These are phyloP conservation scores for Oreochromis mossambicus DNA, from an alignment of 2,797 vertebrate genomes.

Conservation along the genomic window DNA sequence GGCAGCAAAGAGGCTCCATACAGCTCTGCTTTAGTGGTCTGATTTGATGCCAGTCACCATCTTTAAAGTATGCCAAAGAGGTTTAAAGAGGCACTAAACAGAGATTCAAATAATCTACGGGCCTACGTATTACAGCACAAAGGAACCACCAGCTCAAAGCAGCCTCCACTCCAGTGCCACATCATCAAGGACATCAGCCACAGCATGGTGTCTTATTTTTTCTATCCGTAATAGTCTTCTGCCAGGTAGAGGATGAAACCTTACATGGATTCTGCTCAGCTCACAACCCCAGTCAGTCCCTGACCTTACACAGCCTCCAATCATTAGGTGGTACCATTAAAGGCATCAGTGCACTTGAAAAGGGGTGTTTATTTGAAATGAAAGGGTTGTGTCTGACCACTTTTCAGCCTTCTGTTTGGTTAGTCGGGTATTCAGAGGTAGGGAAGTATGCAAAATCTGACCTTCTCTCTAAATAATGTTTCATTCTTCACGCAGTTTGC, in stretches of 20 bases:
- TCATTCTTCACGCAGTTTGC: background rate
- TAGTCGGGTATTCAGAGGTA: background rate
- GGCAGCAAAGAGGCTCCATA: constrained; percentile 14
- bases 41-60: constrained; percentile 20
- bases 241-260: background rate
- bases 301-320: background rate
- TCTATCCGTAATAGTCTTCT: background rate
- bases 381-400: background rate
- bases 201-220: background rate
- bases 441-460: background rate
- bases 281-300: background rate
- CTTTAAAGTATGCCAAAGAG: constrained; percentile 10
- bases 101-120: constrained; percentile 54
- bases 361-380: background rate
- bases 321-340: background rate
- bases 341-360: background rate
- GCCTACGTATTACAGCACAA: background rate
- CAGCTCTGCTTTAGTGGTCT: constrained; percentile 43
- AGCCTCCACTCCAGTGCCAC: constrained; percentile 26
- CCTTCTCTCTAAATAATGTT: background rate
- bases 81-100: constrained; percentile 29
- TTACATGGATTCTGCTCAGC: background rate
- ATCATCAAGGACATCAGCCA: constrained; percentile 24
- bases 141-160: constrained; percentile 1
- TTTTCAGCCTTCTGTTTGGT: background rate